Percentiles rank a stretch among this genome's conserved stretches.
Conservation (phyloP, 2,888 invertebrate species). For the Gnatocerus cornutus region DNA sequence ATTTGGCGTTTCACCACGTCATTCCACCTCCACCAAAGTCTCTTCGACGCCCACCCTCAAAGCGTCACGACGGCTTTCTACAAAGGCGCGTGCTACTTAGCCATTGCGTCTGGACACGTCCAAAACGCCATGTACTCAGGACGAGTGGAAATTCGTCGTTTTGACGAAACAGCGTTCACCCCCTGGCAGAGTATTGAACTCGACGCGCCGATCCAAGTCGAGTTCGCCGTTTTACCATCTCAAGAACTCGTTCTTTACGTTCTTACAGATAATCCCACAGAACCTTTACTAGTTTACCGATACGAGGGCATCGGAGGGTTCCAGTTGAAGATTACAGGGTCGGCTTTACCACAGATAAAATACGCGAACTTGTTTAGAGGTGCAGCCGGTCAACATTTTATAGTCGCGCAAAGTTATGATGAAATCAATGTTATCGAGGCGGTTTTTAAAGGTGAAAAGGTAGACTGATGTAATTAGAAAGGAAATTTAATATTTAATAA, state of each 20-base stretch:
- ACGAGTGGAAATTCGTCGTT: slow-evolving; percentile 63
- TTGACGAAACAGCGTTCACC: slow-evolving; percentile 60
- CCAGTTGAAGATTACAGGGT: slow-evolving; percentile 57
- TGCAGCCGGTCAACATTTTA: slow-evolving; percentile 61
- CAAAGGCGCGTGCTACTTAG: slow-evolving; percentile 61
- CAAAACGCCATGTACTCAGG: slow-evolving; percentile 63
- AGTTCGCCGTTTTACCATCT: slow-evolving; percentile 68
- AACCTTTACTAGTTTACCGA: slow-evolving; percentile 69
- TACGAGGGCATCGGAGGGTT: slow-evolving; percentile 71
- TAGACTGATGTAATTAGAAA: slow-evolving; percentile 53
- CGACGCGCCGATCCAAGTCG: slow-evolving; percentile 64
- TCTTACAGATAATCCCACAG: slow-evolving; percentile 65
- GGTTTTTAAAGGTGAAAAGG: slow-evolving; percentile 61
- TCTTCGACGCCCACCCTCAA: slow-evolving; percentile 61
- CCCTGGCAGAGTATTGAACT: slow-evolving; percentile 68
- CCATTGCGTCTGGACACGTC: slow-evolving; percentile 64
- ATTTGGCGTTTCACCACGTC: slow-evolving; percentile 61
- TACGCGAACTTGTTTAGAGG: slow-evolving; percentile 59
- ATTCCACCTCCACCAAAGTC: slow-evolving; percentile 61
- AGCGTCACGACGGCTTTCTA: slow-evolving; percentile 60
- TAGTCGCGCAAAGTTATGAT: slow-evolving; percentile 59
- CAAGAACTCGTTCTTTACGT: slow-evolving; percentile 71
- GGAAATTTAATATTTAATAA: slow-evolving; percentile 52
- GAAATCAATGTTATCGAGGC: slow-evolving; percentile 62
- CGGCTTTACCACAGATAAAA: slow-evolving; percentile 54